phyloP scores from a whole-genome alignment of 2,113 vertebrate genomes.

The Otocyon megalotis region DNA sequence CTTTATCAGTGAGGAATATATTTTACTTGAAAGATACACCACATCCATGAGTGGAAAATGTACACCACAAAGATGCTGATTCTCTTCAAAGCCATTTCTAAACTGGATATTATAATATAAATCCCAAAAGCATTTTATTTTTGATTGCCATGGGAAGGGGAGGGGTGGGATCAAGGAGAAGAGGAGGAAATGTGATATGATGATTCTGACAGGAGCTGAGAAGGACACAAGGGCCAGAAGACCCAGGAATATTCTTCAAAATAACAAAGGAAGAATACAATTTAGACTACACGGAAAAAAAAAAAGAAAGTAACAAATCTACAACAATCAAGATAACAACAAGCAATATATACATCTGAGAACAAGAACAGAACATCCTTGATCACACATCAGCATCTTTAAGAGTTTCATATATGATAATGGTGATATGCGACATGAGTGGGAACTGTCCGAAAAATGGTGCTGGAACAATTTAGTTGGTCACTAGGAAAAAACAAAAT shows the following conservation, averaged over 20 bases:
- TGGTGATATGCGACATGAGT: neutral
- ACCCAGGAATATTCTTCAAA: neutral
- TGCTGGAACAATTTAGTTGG: neutral
- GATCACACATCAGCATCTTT: neutral
- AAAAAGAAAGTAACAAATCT: neutral
- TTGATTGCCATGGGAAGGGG: neutral
- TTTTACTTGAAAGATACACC: conserved; percentile 28
- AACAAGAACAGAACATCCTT: neutral
- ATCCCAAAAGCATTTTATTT: conserved; percentile 48
- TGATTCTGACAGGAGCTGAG: conserved; percentile 14
- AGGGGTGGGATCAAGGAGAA: neutral
- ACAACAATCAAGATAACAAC: neutral
- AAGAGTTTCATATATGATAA: neutral
- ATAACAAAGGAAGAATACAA: neutral
- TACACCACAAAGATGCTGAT: conserved; percentile 8
- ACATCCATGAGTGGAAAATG: neutral
- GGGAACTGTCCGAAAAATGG: neutral
- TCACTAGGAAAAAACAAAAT: conserved; percentile 30
- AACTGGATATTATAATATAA: conserved; percentile 59
- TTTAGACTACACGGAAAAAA: neutral
- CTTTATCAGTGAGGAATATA: neutral
- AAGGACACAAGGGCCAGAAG: neutral
- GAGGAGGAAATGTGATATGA: neutral
- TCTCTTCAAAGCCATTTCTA: conserved; percentile 53
- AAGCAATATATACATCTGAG: neutral